Evolutionary conservation across 2,113 vertebrate genomes (phyloP), one percentile per base, ranked within the genome.

Genomic region (Ceratotherium simum): DNA sequence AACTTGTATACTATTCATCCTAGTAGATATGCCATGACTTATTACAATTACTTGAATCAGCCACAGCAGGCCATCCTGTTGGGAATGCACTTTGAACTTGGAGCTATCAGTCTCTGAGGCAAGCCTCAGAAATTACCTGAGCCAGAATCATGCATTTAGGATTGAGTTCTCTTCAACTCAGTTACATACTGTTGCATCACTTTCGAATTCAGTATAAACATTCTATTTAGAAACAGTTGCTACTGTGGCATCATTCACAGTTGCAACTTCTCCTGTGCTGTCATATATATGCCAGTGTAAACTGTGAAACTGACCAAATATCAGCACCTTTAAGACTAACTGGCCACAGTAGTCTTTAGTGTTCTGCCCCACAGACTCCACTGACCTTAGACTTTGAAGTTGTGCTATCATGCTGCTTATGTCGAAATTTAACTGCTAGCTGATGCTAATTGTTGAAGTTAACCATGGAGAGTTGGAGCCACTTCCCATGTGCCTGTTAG

Each of bases 141-240:
- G 33, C 25, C 78, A 92, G 62, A 96, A 82, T 9, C 36, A 51
- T 48, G 42, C 67, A n/a, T 83, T 91, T 79, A 97, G 39, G 56
- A 73, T 67, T 93, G 78, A 81, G 48, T 86, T 97, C 36, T 51
- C 33, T 39, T 84, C 75, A 75, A 1, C 39, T 81, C 76, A 56
- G 23, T 97, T 97, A 78, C 96, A 78, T 36, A 64, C 29, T 90
- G 9, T 98, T 98, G 96, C 98, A 97, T 97, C 98, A 98, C 76
- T 96, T 89, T 92, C 64, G 51, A 88, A 46, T 29, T 0, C 62
- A n/a, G 42, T 39, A 81, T 70, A 98, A 98, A 97, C 46, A 90
- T 93, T 94, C 70, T 96, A 11, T 60, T 6, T 58, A 87, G 76
- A 95, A 96, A 86, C 69, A 95, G 88, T 96, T 94, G 92, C 89